These are phyloP conservation scores for Cantharis nigra DNA, from an alignment of 2,888 invertebrate genomes.

Conservation along the genomic window DNA sequence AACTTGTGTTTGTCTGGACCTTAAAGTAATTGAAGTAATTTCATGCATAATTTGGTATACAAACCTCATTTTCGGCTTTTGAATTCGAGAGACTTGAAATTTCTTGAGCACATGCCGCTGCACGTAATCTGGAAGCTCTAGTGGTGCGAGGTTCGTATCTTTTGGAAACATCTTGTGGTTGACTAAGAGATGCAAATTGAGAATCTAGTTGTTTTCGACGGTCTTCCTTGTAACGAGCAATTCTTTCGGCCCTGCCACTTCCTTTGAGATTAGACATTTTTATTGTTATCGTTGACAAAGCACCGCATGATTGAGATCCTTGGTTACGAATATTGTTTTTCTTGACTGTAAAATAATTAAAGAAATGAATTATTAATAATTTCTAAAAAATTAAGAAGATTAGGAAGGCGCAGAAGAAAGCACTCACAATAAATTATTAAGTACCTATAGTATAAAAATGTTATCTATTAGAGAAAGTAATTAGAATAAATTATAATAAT, in stretches of 20 bases:
- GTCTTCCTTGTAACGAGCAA: constrained; percentile 75
- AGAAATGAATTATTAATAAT: background rate
- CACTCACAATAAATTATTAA: background rate
- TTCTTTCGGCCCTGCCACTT: constrained; percentile 65
- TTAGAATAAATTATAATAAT: background rate
- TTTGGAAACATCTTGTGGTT: constrained; percentile 15
- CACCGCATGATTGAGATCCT: constrained; percentile 12
- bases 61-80: constrained; percentile 35
- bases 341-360: constrained; percentile 5
- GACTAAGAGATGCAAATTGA: constrained; percentile 47
- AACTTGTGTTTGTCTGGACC: background rate
- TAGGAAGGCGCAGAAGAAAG: background rate
- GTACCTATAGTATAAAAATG: background rate
- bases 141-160: constrained; percentile 65
- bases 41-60: constrained; percentile 6
- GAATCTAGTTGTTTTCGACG: constrained; percentile 69
- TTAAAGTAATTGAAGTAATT: background rate
- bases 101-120: constrained; percentile 59
- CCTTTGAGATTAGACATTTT: constrained; percentile 54
- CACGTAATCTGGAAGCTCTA: constrained; percentile 72
- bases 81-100: constrained; percentile 12
- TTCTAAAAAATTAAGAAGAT: background rate
- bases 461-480: background rate
- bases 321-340: background rate
- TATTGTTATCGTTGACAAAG: background rate